Base-by-base conservation (phyloP, 2,888 invertebrate species). In the Drosophila rubida region DNA sequence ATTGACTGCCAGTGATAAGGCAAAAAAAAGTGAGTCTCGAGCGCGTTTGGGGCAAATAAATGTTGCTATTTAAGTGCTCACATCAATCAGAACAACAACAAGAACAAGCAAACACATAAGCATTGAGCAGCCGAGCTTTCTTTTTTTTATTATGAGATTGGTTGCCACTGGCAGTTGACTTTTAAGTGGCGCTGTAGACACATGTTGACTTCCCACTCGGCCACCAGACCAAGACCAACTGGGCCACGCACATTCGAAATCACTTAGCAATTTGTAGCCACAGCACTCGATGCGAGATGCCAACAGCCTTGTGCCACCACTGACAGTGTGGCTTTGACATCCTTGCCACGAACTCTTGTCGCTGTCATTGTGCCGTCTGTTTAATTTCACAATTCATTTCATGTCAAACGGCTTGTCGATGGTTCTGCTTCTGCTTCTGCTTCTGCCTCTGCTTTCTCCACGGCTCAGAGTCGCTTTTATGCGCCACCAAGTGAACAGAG, bases 351-450 rank as follows among this genome's bases (percentile, higher is more conserved):
- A 11, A 22, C 45, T 59, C 14, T 41, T 65, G 51, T 58, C 65
- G 53, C 68, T 80, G 69, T 68, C 77, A 73, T 49, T 71, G 64
- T 78, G 63, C 54, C 55, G 67, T 64, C 77, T 79, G 77, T 74
- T 80, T 80, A 87, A 88, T 88, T 85, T 87, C 79, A 83, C 88
- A 85, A 87, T 88, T 85, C 85, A 88, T 88, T 85, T 85, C 73
- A 84, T 88, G 84, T 83, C 87, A 80, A 87, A 79, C 87, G 76
- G 49, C 70, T 74, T 83, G 85, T 84, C 82, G 71, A 65, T 63
- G 76, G 62, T 57, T 62, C 32, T 46, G 50, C 25, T 23, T 46
- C 37, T 55, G 27, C n/a, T 11, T 55, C 42, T 8, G 50, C 25
- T 23, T 46, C 37, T 55, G 27, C n/a, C 8, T 55, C 42, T 8